A percentile compares a stretch with the other conserved stretches of the same genome.
Evolutionary conservation across 1,140 invertebrate species (phyloP).

Genomic region (Hydropsyche tenuis): DNA sequence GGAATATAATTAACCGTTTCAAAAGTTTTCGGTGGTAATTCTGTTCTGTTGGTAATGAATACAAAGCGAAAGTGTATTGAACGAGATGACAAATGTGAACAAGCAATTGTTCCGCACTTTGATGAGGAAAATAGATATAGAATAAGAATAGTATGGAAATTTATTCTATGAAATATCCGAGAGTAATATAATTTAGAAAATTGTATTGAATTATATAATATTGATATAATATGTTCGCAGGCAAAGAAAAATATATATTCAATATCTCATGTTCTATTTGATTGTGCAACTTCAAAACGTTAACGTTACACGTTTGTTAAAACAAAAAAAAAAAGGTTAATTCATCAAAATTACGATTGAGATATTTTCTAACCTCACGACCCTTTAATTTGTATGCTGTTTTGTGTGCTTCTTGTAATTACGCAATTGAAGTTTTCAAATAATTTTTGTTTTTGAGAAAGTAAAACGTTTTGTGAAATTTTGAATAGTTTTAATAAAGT

Average conservation of each 20-base stretch:
- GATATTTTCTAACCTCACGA: background rate
- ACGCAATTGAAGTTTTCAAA: background rate
- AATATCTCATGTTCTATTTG: background rate
- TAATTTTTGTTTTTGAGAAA: too few relatives aligned
- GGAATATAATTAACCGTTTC: slow-evolving; percentile 11
- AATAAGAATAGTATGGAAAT: too few relatives aligned
- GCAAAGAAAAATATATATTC: too few relatives aligned
- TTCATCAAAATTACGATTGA: slow-evolving; percentile 13
- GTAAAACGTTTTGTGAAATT: too few relatives aligned
- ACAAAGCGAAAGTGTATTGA: background rate
- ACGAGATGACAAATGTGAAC: too few relatives aligned
- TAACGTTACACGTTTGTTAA: background rate
- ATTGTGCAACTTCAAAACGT: background rate
- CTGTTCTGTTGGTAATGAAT: background rate
- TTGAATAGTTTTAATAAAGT: too few relatives aligned
- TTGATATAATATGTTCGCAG: too few relatives aligned
- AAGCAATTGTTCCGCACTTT: background rate
- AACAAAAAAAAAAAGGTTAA: background rate
- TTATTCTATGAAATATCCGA: too few relatives aligned
- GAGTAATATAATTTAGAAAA: too few relatives aligned
- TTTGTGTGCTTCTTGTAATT: background rate
- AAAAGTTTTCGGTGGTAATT: slow-evolving; percentile 11
- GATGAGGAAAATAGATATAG: too few relatives aligned
- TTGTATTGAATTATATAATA: too few relatives aligned
- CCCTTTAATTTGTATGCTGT: background rate